Evolutionary conservation across 37 sponge, comb jelly and placozoan genomes (phyloP).

Genomic region (Hexactinellida sp.): DNA sequence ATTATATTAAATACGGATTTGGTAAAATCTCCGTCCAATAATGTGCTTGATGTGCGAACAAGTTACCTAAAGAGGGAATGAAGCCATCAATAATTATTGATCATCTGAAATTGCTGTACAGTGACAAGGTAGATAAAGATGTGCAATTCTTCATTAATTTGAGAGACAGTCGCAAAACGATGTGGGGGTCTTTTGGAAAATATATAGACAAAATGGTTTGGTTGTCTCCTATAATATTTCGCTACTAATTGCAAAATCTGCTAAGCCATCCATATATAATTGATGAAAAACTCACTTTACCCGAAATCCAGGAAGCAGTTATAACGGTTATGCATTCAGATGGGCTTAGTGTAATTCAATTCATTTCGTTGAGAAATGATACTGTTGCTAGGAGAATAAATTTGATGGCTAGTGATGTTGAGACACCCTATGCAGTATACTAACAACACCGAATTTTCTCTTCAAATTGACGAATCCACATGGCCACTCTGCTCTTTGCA

Average conservation of each 20-base stretch:
- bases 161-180: neutral
- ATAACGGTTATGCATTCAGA: neutral
- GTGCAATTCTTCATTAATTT: neutral
- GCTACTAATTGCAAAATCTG: neutral
- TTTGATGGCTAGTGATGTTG: too few relatives aligned
- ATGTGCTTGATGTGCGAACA: neutral
- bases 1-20: neutral
- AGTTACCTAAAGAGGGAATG: neutral
- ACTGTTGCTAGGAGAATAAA: too few relatives aligned
- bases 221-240: too few relatives aligned
- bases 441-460: neutral
- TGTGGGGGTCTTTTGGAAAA: neutral
- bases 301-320: neutral
- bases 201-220: neutral
- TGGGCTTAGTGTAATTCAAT: neutral
- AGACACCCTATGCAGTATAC: too few relatives aligned
- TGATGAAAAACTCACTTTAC: neutral
- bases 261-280: neutral
- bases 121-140: neutral
- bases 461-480: neutral
- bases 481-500: neutral
- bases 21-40: neutral
- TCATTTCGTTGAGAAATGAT: too few relatives aligned
- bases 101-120: neutral
- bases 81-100: neutral